Evolutionary conservation across 2,113 vertebrate genomes (phyloP).

Genomic region (Anolis carolinensis): DNA sequence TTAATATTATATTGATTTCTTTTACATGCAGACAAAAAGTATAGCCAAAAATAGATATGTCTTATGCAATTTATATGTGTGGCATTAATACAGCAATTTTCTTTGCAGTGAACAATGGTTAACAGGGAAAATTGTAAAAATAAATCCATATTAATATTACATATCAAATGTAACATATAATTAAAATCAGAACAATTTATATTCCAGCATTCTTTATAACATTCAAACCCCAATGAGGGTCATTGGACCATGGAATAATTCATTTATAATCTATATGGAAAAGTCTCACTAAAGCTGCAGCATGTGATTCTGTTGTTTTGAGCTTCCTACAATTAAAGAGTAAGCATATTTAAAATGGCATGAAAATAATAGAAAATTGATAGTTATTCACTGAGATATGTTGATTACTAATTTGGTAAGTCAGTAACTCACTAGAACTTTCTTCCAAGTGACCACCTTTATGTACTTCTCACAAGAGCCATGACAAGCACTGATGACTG

Average conservation of each 20-base stretch:
- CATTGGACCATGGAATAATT: neutral
- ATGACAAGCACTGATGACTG: no score
- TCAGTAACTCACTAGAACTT: no score
- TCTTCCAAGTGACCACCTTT: no score
- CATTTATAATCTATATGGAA: neutral
- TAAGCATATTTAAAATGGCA: no score
- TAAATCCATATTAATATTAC: neutral
- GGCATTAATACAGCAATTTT: neutral
- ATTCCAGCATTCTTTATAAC: neutral
- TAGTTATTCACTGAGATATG: no score
- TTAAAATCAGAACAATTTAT: neutral
- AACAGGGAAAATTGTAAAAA: neutral
- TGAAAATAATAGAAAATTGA: no score
- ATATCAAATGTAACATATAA: neutral
- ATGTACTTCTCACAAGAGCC: no score
- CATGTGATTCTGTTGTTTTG: neutral
- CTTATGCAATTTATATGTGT: neutral
- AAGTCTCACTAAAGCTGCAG: neutral
- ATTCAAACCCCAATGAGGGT: neutral
- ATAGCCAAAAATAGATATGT: neutral
- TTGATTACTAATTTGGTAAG: no score
- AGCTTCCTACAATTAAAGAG: no score
- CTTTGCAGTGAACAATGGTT: neutral
- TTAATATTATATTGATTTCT: conserved; percentile 23
- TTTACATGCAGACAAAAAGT: neutral